Conservation (phyloP, 2,797 vertebrate genomes). For the Toxotes lorentzi region DNA sequence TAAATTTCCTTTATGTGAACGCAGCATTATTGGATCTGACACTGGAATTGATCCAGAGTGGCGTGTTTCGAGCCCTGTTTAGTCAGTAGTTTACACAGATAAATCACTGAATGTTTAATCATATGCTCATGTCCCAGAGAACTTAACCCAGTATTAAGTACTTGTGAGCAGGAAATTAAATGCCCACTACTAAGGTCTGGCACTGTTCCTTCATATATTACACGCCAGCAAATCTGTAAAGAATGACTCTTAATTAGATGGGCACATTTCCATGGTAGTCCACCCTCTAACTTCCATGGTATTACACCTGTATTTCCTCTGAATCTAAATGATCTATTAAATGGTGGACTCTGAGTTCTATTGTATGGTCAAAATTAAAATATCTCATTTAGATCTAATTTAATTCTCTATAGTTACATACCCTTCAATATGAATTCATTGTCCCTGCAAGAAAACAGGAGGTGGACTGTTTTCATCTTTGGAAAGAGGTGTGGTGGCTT, state of each 20-base stretch:
- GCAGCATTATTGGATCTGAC: slow-evolving; percentile 34
- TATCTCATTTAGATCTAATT: background rate
- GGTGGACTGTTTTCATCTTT: slow-evolving; percentile 28
- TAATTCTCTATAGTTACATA: background rate
- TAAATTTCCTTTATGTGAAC: slow-evolving; percentile 7
- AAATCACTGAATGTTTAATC: slow-evolving; percentile 36
- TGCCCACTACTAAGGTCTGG: slow-evolving; percentile 7
- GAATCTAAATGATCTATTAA: background rate
- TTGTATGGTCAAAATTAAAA: background rate
- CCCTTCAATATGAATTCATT: slow-evolving; percentile 15
- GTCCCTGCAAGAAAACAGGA: slow-evolving; percentile 19
- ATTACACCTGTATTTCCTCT: background rate
- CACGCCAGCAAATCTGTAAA: slow-evolving; percentile 22
- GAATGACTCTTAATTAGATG: background rate
- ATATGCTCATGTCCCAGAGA: slow-evolving; percentile 44
- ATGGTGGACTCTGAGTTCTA: background rate
- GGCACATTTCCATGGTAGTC: background rate
- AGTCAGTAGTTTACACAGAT: slow-evolving; percentile 30
- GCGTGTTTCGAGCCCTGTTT: slow-evolving; percentile 15
- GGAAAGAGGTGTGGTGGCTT: slow-evolving; percentile 43
- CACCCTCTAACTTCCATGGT: background rate
- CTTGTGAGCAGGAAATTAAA: slow-evolving; percentile 60
- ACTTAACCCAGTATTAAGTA: slow-evolving; percentile 26
- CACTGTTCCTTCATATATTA: slow-evolving; percentile 19
- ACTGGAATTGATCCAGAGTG: slow-evolving; percentile 8